These are phyloP conservation scores for Otis tarda DNA, from an alignment of 2,113 vertebrate species.

Conservation along the genomic window DNA sequence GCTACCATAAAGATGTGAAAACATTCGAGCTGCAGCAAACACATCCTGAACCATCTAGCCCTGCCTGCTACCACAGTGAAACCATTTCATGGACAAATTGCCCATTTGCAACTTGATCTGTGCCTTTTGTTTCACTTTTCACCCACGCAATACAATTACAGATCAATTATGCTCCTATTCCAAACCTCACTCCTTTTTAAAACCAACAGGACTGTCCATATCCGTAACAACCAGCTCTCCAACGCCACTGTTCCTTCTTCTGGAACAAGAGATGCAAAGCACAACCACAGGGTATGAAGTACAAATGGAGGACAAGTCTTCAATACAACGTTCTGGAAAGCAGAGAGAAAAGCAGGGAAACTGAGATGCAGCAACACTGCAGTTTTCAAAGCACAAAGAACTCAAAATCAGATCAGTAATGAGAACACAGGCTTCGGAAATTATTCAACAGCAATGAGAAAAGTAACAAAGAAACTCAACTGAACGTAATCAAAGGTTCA, in stretches of 20 bases:
- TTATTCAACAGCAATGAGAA: neutral
- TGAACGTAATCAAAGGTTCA: neutral
- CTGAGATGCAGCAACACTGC: neutral
- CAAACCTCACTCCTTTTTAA: neutral
- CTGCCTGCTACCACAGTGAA: neutral
- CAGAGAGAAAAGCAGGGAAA: neutral
- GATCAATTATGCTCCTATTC: neutral
- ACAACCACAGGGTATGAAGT: neutral
- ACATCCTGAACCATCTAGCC: neutral
- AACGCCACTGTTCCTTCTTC: neutral
- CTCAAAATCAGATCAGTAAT: neutral
- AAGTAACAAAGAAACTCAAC: neutral
- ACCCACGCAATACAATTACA: neutral
- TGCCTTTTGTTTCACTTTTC: neutral
- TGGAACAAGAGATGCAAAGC: neutral
- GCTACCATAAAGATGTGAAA: neutral
- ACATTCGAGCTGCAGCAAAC: neutral
- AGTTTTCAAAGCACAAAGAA: neutral
- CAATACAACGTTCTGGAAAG: neutral
- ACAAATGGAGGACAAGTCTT: neutral
- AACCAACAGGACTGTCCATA: neutral
- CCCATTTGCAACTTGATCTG: neutral
- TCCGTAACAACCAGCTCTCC: neutral
- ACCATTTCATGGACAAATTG: neutral
- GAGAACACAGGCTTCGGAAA: slow-evolving; percentile 13